These are phyloP conservation scores for Parazoanthus darwini DNA, from an alignment of 92 coral and sea anemone species.

Conservation along the genomic window DNA sequence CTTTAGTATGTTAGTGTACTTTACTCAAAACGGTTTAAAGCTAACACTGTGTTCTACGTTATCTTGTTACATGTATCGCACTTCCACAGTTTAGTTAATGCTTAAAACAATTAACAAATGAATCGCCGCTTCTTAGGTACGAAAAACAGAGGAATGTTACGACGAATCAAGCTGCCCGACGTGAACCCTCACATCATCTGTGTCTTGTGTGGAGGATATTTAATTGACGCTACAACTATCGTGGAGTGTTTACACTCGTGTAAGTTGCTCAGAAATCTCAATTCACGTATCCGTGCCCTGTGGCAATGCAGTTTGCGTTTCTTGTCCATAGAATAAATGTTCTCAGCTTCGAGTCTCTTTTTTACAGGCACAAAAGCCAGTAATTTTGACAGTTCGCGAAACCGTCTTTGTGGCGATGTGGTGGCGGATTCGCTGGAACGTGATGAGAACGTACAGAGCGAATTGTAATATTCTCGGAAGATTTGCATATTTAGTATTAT, in stretches of 20 bases:
- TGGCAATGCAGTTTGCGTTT: background rate
- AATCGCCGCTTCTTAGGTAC: background rate
- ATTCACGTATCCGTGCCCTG: background rate
- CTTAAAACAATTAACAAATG: background rate
- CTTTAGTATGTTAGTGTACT: too few relatives aligned
- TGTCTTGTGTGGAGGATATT: conserved; percentile 91
- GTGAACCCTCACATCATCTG: conserved; percentile 87
- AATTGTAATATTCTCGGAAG: conserved; percentile 9
- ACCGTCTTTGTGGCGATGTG: background rate
- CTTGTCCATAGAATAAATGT: background rate
- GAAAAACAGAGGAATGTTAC: conserved; percentile 12
- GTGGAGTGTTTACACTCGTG: conserved; percentile 97
- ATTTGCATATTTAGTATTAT: conserved; percentile 25
- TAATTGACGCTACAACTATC: conserved; percentile 94
- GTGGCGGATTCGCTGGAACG: background rate
- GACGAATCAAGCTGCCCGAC: conserved; percentile 45
- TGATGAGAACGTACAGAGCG: background rate
- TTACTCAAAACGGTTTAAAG: too few relatives aligned
- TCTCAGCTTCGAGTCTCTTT: background rate
- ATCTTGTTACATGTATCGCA: too few relatives aligned
- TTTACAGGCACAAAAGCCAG: background rate
- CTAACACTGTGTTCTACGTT: too few relatives aligned
- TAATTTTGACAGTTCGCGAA: background rate
- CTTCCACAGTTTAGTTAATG: background rate
- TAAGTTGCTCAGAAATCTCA: conserved; percentile 53